Evolutionary conservation across 2,888 invertebrate genomes (phyloP).

Genomic region (Nesidiocoris tenuis): DNA sequence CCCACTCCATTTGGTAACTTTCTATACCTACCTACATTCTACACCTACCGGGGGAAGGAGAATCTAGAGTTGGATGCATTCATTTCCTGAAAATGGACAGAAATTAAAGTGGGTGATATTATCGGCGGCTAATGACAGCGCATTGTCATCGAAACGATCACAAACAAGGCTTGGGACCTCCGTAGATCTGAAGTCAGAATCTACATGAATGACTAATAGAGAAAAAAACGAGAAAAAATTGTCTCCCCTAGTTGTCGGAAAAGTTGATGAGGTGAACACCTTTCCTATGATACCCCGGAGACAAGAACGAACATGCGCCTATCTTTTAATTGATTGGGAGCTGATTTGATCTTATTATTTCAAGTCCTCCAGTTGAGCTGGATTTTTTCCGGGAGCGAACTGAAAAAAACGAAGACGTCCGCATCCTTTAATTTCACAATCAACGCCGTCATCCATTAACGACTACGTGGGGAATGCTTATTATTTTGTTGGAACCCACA

Average conservation of each 20-base stretch:
- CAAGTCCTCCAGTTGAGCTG: background rate
- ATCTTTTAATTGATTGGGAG: background rate
- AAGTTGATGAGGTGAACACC: no score
- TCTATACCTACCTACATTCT: no score
- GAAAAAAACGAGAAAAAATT: background rate
- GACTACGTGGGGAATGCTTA: background rate
- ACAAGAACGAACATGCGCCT: no score
- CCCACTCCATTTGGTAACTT: no score
- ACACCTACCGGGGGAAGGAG: no score
- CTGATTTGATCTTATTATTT: background rate
- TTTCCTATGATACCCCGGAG: no score
- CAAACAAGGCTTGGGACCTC: background rate
- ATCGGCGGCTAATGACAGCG: background rate
- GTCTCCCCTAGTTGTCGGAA: no score
- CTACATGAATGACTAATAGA: background rate
- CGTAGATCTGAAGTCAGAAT: background rate
- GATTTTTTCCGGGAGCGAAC: background rate
- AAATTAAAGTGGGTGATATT: background rate
- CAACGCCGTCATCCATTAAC: conserved; percentile 4
- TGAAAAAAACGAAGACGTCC: background rate
- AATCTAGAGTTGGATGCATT: no score
- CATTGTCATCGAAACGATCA: background rate
- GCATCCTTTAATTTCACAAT: conserved; percentile 21
- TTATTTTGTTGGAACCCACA: background rate
- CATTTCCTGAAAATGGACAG: no score